phyloP scores from a whole-genome alignment of 1,140 invertebrate species.

The Aphelenchoides avenae region DNA sequence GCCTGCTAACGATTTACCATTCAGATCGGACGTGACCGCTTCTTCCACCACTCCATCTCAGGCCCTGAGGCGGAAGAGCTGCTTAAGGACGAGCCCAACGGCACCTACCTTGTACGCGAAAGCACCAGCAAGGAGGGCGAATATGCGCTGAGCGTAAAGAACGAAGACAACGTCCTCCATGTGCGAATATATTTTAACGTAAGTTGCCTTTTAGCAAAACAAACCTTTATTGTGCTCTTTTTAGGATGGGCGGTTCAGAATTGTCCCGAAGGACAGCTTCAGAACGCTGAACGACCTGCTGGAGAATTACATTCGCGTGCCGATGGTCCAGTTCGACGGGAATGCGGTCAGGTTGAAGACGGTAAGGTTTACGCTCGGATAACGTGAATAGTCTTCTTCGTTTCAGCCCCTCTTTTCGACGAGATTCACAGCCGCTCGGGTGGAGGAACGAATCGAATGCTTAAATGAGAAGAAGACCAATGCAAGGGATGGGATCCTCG shows the following conservation, averaged over 20 bases:
- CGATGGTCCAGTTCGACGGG: conserved; percentile 38
- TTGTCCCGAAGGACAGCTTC: conserved; percentile 36
- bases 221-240: conserved; percentile 2
- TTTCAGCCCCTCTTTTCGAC: conserved; percentile 35
- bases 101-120: conserved; percentile 43
- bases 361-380: too few species aligned
- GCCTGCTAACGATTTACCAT: too few species aligned
- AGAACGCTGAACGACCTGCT: conserved; percentile 28
- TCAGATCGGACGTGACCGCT: conserved; percentile 22
- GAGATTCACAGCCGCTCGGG: conserved; percentile 39
- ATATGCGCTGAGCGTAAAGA: conserved; percentile 45
- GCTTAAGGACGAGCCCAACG: conserved; percentile 32
- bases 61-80: conserved; percentile 42
- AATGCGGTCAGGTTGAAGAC: too few species aligned
- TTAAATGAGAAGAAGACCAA: conserved; percentile 32
- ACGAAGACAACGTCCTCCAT: conserved; percentile 37
- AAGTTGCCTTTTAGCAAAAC: too few species aligned
- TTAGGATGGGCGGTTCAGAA: conserved; percentile 38
- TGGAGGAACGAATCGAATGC: conserved; percentile 44
- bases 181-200: conserved; percentile 42
- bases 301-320: conserved; percentile 38
- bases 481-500: conserved; percentile 36
- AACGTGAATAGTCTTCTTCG: too few species aligned
- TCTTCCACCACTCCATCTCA: conserved; percentile 33
- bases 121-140: conserved; percentile 41